Evolutionary conservation across 2,888 invertebrate species (phyloP), one percentile per base, ranked within the genome.

Genomic region (Stenolophus ochropezus): DNA sequence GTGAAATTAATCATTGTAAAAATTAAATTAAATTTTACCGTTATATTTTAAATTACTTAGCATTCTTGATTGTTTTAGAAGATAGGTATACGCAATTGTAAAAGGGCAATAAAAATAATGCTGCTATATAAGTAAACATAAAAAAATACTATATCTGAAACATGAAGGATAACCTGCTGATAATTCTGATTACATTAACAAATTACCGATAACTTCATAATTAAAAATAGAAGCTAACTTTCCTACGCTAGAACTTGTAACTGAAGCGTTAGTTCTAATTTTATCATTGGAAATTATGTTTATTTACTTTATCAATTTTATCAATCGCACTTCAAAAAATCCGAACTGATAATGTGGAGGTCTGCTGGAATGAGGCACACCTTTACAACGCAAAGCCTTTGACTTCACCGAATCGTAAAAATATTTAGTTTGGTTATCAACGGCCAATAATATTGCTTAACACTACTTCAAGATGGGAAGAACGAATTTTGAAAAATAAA

Each of bases 291-390:
- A 76, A 76, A 76, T 76, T 56, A 76, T 76, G 33, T 76, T 76
- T 76, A 76, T 76, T 76, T 76, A 76, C 47, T 58, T 58, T 76
- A 76, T 76, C 76, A 76, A 76, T 76, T 76, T 76, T 76, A 76
- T 76, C 76, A 51, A n/a, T 76, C 53, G 11, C 56, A 56, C 56
- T 61, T 61, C 61, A 69, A 77, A 77, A 77, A 61, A 61, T 65
- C 77, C 65, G 77, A 77, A 49, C 47, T 25, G 77, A 77, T 77
- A 77, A 42, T 69, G 23, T 8, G n/a, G 21, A n/a, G 25, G 56
- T 56, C 20, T 21, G 21, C 1, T 20, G 56, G 21, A 21, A 21
- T 61, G 61, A 23, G 65, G 16, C 65, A 33, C 65, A 69, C 65
- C 42, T 69, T 69, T 33, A 18, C n/a, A 4, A 8, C 25, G 61